phyloP scores from a whole-genome alignment of 64 coral and sea anemone genomes.

The Catalaphyllia jardinei region DNA sequence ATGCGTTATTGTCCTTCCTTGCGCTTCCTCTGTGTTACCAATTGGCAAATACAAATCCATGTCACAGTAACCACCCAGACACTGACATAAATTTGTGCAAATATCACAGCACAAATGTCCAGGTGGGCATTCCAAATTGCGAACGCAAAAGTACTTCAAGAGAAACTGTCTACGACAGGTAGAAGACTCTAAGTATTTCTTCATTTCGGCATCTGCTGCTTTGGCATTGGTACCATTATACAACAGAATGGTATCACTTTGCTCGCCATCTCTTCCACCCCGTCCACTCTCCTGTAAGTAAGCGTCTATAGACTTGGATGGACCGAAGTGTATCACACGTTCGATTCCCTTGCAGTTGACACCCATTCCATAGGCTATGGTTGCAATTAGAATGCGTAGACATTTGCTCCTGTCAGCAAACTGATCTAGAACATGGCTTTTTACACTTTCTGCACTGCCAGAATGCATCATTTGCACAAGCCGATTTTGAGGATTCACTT shows the following conservation, averaged over 20 bases:
- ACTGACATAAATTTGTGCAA: neutral
- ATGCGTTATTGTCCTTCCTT: neutral
- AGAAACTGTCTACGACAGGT: conserved; percentile 15
- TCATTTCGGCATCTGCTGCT: conserved; percentile 11
- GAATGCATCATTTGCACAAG: neutral
- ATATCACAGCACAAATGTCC: conserved; percentile 38
- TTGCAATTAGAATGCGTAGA: conserved; percentile 24
- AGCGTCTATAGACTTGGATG: conserved; percentile 23
- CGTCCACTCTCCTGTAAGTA: conserved; percentile 26
- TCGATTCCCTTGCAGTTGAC: conserved; percentile 19
- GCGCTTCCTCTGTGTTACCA: neutral
- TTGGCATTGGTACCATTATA: conserved; percentile 3
- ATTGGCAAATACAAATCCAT: conserved; percentile 18
- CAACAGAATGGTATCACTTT: conserved; percentile 13
- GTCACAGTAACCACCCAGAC: conserved; percentile 27
- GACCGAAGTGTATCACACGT: conserved; percentile 19
- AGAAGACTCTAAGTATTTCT: neutral
- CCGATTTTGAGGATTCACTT: no score
- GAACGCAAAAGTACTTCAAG: conserved; percentile 1
- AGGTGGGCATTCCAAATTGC: neutral
- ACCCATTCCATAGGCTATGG: no score
- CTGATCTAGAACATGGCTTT: conserved; percentile 19
- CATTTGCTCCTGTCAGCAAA: neutral
- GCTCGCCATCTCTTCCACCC: conserved; percentile 14
- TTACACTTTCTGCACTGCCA: conserved; percentile 41